A percentile compares a stretch with the other conserved stretches of the same genome.
Conservation (phyloP, 1,140 invertebrate species). For the Bombus sylvicola region DNA sequence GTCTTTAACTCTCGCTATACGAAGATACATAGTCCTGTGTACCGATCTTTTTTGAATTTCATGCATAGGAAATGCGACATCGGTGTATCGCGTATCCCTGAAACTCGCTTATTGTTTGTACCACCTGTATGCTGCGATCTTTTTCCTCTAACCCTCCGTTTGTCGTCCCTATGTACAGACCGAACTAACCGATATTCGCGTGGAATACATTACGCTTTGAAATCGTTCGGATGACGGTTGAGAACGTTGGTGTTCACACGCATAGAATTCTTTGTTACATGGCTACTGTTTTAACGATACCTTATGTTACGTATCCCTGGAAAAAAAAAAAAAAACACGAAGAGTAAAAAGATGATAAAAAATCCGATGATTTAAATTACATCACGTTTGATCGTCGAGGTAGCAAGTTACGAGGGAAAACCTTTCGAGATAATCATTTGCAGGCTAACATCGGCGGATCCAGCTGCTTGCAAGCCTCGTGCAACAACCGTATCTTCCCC, state of each 20-base stretch:
- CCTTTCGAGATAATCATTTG: not conserved
- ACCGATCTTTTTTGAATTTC: constrained; percentile 28
- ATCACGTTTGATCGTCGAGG: not conserved
- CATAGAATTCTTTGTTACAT: not conserved
- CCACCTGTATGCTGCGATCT: constrained; percentile 19
- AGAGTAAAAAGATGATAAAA: not conserved
- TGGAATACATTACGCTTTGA: constrained; percentile 28
- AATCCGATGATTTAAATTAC: not conserved
- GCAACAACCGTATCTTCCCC: not conserved
- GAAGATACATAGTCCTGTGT: too few species aligned
- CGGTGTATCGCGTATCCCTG: constrained; percentile 22
- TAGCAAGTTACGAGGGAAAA: not conserved
- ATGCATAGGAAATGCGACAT: constrained; percentile 39
- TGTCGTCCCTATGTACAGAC: not conserved
- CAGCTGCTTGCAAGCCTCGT: not conserved
- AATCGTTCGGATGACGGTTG: not conserved
- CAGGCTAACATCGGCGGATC: not conserved
- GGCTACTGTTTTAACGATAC: not conserved
- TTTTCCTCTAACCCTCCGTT: not conserved
- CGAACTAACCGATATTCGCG: constrained; percentile 28
- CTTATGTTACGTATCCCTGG: not conserved
- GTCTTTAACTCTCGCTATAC: not conserved
- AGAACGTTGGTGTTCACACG: not conserved
- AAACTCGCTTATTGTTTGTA: constrained; percentile 33
- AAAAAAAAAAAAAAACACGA: not conserved